Conservation (phyloP, 2,888 invertebrate species). For the Hetaerina titia region DNA sequence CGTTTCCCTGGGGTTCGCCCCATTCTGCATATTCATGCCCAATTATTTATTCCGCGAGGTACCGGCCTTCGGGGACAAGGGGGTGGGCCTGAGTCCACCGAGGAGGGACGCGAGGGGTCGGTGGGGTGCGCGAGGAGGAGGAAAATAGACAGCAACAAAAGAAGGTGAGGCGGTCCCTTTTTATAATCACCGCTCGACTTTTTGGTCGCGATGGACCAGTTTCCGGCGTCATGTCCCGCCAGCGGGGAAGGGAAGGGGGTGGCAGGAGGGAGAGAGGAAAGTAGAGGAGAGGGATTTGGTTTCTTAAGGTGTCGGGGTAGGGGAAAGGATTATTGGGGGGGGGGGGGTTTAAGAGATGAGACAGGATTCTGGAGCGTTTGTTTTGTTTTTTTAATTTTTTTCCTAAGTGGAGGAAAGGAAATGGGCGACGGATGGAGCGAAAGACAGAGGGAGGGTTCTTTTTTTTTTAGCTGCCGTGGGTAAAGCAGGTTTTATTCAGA, state of each 20-base stretch:
- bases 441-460: background rate
- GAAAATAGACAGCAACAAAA: background rate
- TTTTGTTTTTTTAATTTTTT: too few species aligned
- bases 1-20: background rate
- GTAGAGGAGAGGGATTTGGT: background rate
- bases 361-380: background rate
- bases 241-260: background rate
- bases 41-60: conserved; percentile 16
- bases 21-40: conserved; percentile 53
- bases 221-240: conserved; percentile 30
- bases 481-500: background rate
- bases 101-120: background rate
- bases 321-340: background rate
- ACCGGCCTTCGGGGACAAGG: background rate
- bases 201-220: conserved; percentile 57
- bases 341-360: background rate
- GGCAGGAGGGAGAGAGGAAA: background rate
- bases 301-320: background rate
- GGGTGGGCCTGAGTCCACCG: background rate
- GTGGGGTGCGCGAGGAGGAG: background rate
- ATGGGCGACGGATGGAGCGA: background rate
- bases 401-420: background rate
- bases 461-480: background rate
- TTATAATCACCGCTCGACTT: conserved; percentile 1
- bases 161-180: background rate